A percentile compares a stretch with the other conserved stretches of the same genome.
Evolutionary conservation across 1,140 invertebrate species (phyloP).

Genomic region (Drosophila subobscura): DNA sequence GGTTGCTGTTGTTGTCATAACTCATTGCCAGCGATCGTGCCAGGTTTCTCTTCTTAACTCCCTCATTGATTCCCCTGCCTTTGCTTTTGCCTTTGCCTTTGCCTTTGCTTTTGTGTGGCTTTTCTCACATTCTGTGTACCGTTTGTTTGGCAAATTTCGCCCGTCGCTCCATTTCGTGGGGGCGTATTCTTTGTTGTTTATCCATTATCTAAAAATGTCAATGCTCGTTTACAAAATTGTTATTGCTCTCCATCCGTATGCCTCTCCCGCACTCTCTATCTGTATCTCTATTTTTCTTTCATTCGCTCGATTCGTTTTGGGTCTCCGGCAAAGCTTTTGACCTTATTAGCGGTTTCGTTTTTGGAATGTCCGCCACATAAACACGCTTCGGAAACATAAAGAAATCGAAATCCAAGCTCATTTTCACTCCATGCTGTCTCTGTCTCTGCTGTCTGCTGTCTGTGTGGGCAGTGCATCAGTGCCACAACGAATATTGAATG

Average conservation of each 20-base stretch:
- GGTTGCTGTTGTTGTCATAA: constrained; percentile 6
- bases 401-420: constrained; percentile 79
- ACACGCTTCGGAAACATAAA: constrained; percentile 70
- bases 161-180: constrained; percentile 65
- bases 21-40: background rate
- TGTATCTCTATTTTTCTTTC: background rate
- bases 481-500: constrained; percentile 45
- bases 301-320: constrained; percentile 6
- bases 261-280: background rate
- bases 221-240: constrained; percentile 54
- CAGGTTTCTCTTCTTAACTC: constrained; percentile 16
- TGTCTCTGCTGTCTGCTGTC: constrained; percentile 6
- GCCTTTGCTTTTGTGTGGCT: constrained; percentile 44
- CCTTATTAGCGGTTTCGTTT: constrained; percentile 67
- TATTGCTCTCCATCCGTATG: constrained; percentile 9
- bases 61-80: no score
- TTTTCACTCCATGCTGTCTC: constrained; percentile 72
- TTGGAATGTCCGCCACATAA: constrained; percentile 67
- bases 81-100: constrained; percentile 8
- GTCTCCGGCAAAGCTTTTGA: constrained; percentile 50
- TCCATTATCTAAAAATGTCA: constrained; percentile 72
- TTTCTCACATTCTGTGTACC: constrained; percentile 62
- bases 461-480: constrained; percentile 60
- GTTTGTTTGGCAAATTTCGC: constrained; percentile 73
- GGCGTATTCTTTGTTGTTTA: constrained; percentile 60